phyloP scores from a whole-genome alignment of 2,888 invertebrate species.

The Dolichomitus sp. region DNA sequence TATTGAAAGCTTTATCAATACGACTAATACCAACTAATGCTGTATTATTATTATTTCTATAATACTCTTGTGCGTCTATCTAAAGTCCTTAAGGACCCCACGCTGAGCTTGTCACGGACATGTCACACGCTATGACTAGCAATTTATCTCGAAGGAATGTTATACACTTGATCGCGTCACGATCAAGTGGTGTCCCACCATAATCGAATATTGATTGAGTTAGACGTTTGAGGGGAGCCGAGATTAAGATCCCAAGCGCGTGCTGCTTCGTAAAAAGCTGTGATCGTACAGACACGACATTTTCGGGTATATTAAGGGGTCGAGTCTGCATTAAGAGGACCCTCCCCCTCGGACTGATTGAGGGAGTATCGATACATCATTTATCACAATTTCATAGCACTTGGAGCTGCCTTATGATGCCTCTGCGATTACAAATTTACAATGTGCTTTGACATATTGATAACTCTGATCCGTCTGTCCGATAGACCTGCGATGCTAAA shows the following conservation, averaged over 20 bases:
- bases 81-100: slow-evolving; percentile 48
- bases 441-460: slow-evolving; percentile 3
- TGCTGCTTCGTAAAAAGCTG: slow-evolving; percentile 23
- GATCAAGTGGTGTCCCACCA: slow-evolving; percentile 63
- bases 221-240: slow-evolving; percentile 48
- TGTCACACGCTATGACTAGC: slow-evolving; percentile 62
- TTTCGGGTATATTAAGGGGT: slow-evolving; percentile 34
- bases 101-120: slow-evolving; percentile 59
- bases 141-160: slow-evolving; percentile 56
- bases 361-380: slow-evolving; percentile 35
- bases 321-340: neutral
- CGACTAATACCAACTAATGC: neutral
- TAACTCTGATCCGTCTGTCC: neutral
- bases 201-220: slow-evolving; percentile 67
- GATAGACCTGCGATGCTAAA: neutral
- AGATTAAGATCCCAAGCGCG: slow-evolving; percentile 59
- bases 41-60: slow-evolving; percentile 4
- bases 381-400: slow-evolving; percentile 44
- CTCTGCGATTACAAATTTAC: neutral
- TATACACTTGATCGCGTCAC: slow-evolving; percentile 42
- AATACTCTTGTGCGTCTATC: neutral
- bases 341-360: neutral
- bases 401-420: slow-evolving; percentile 11
- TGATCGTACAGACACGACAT: slow-evolving; percentile 27
- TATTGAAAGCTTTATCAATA: slow-evolving; percentile 6